Percentiles rank a stretch among this genome's conserved stretches.
Conservation (phyloP, 2,113 vertebrate species). For the Phocoena sinus region DNA sequence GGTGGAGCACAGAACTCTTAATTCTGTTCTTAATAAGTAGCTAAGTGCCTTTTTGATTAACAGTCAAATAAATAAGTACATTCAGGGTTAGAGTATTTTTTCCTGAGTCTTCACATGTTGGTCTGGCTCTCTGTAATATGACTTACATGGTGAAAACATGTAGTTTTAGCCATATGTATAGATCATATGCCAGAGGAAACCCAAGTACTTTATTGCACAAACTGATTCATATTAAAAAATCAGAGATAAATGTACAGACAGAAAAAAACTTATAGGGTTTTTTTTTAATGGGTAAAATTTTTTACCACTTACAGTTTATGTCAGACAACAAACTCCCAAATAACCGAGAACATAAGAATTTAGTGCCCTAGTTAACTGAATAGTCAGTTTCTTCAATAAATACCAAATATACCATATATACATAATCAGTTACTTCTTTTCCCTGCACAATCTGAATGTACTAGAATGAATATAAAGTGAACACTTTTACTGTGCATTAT, state of each 20-base stretch:
- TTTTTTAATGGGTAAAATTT: background rate
- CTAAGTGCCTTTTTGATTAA: background rate
- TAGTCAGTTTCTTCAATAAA: background rate
- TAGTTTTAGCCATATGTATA: background rate
- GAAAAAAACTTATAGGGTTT: background rate
- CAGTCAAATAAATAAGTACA: background rate
- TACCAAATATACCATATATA: background rate
- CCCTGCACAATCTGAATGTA: background rate
- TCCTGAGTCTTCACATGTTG: background rate
- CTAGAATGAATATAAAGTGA: background rate
- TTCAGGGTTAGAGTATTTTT: background rate
- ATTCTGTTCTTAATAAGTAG: background rate
- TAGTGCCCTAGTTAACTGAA: background rate
- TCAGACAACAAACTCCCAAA: background rate
- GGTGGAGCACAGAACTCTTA: background rate
- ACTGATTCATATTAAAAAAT: background rate
- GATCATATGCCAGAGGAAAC: background rate
- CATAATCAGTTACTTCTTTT: background rate
- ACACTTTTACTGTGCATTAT: background rate
- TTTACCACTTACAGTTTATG: background rate
- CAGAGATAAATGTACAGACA: background rate
- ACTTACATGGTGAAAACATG: background rate
- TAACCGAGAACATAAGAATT: background rate
- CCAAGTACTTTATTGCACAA: background rate
- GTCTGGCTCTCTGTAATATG: background rate